Percentiles rank a stretch among this genome's conserved stretches.
phyloP scores from a whole-genome alignment of 30 jellyfish, hydroid and myxozoan species.

The Clytia hemisphaerica region DNA sequence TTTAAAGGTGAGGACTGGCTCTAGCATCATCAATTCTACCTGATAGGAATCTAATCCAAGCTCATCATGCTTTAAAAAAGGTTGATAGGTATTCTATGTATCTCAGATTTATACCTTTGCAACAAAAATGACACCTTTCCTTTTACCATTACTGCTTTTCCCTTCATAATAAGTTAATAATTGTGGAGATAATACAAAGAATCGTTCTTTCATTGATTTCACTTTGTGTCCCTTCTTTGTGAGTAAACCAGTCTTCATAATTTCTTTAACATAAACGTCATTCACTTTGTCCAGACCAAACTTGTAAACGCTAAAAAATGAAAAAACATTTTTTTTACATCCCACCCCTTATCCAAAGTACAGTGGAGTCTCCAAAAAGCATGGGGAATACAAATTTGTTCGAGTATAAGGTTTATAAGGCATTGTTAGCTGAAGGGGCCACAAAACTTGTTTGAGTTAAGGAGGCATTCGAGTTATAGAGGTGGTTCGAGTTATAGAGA shows the following conservation, averaged over 20 bases:
- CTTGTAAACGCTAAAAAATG: constrained; percentile 59
- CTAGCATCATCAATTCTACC: no score
- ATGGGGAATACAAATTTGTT: neutral
- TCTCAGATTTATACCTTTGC: constrained; percentile 24
- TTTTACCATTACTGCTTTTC: constrained; percentile 42
- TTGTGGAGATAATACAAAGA: constrained; percentile 84
- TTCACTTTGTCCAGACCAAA: constrained; percentile 65
- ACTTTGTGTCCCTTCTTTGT: constrained; percentile 91
- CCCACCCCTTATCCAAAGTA: neutral
- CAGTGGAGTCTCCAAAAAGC: neutral
- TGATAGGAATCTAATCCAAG: no score
- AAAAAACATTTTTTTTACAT: neutral
- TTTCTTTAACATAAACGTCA: constrained; percentile 44
- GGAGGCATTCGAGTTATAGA: no score
- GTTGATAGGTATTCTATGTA: no score
- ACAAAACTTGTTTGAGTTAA: no score
- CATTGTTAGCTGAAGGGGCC: no score
- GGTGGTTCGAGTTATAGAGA: no score
- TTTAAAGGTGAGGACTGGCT: no score
- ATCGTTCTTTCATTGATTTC: constrained; percentile 85
- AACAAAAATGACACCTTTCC: constrained; percentile 63
- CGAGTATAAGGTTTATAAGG: neutral
- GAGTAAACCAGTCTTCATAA: constrained; percentile 60
- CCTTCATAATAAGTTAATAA: constrained; percentile 50
- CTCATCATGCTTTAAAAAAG: no score